Percentiles rank a stretch among this genome's conserved stretches.
Conservation (phyloP, 2,797 vertebrate genomes). For the Centropyge bicolor region DNA sequence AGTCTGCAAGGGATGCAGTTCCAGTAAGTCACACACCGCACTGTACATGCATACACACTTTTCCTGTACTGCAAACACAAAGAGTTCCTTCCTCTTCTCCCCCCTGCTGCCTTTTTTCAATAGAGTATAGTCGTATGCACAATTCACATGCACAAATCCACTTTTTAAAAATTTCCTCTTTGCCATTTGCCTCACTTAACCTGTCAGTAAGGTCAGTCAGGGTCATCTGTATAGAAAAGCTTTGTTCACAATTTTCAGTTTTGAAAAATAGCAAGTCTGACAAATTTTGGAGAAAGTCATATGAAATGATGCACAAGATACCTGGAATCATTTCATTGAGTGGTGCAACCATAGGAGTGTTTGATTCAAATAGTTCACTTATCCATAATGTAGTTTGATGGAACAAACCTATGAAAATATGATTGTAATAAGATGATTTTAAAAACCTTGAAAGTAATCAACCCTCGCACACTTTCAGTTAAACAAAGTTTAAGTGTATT, state of each 20-base stretch:
- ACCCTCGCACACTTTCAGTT: not conserved
- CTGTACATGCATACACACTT: not conserved
- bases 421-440: not conserved
- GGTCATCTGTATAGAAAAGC: not conserved
- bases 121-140: not conserved
- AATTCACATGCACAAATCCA: not conserved
- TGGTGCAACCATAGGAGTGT: not conserved
- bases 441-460: not conserved
- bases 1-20: conserved; percentile 21
- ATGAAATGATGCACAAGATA: not conserved
- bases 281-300: not conserved
- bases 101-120: conserved; percentile 2
- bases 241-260: not conserved
- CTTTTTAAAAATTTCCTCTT: conserved; percentile 3
- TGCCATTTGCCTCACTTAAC: not conserved
- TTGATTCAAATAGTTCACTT: not conserved
- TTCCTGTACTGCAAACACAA: not conserved
- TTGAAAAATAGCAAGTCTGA: not conserved
- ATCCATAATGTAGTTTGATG: not conserved
- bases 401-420: not conserved
- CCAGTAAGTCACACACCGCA: conserved; percentile 60
- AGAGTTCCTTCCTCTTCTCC: conserved; percentile 6
- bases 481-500: not conserved
- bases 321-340: not conserved
- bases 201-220: not conserved